Evolutionary conservation across 2,113 vertebrate species (phyloP), one percentile per base, ranked within the genome.

Genomic region (Camelus bactrianus): DNA sequence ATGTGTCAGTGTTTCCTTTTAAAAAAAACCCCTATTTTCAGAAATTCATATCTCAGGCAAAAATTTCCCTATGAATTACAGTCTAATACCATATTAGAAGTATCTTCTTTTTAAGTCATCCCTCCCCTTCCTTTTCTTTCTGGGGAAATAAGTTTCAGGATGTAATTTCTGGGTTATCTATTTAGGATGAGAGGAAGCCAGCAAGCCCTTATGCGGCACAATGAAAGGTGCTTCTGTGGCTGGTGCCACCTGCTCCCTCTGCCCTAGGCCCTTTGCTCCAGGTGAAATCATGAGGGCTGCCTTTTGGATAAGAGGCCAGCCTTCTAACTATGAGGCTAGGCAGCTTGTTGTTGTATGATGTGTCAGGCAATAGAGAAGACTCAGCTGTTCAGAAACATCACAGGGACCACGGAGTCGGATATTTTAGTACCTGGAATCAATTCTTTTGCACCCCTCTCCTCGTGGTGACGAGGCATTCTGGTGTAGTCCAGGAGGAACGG

Each of bases 31-130:
- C 97, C 97, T 98, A 98, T 98, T 98, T 98, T 98, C 97, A 97
- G 98, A 98, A 98, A 98, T 98, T 99, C 98, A 97, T 98, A 98
- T 98, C 97, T 98, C 97, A 96, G 94, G 97, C 98, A 97, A 97
- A 98, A 98, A 98, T 97, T 97, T 89, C 95, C 97, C 94, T 98
- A 98, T 20, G 95, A 98, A 98, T 97, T 97, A 98, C 72, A 97
- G 96, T 87, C 96, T 91, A 98, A 93, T 98, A 97, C 96, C 94
- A 97, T 91, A 96, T 92, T 96, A 94, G 97, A 97, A 95, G 73
- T 92, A 90, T 97, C 84, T 90, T 79, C 93, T 97, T 98, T 97
- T 96, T 42, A 97, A 92, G 84, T 76, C 92, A 58, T 75, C 73
- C 95, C 96, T 95, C 96, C 84, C 85, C 79, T 97, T 97, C 87